These are phyloP conservation scores for Sesamia inferens DNA, from an alignment of 2,888 invertebrate genomes.

Conservation along the genomic window DNA sequence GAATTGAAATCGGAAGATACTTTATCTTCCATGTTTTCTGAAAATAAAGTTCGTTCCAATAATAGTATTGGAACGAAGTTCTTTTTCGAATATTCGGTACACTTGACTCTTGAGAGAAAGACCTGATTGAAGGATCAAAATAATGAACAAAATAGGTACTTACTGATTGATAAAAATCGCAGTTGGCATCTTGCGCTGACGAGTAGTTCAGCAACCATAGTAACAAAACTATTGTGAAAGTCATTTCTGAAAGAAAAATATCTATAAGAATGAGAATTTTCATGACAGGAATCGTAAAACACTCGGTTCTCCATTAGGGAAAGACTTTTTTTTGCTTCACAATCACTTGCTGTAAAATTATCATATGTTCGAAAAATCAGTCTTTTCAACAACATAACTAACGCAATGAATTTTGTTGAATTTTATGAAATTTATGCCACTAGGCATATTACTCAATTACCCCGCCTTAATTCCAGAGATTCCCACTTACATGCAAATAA, in stretches of 20 bases:
- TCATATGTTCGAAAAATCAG: no score
- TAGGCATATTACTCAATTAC: no score
- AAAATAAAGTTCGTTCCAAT: no score
- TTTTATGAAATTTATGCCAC: no score
- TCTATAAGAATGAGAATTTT: neutral
- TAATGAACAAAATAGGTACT: conserved; percentile 50
- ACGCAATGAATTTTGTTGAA: no score
- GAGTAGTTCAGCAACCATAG: conserved; percentile 47
- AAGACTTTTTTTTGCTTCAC: neutral
- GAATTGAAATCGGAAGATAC: no score
- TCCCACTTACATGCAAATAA: neutral
- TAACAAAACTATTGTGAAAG: conserved; percentile 23
- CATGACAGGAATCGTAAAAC: neutral
- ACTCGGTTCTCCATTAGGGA: neutral
- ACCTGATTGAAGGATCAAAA: neutral
- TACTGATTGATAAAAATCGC: conserved; percentile 84
- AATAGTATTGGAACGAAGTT: no score
- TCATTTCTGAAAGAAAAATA: conserved; percentile 50
- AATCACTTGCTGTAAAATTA: no score
- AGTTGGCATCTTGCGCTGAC: conserved; percentile 76
- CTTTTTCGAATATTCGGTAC: neutral
- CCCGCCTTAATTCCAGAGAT: neutral
- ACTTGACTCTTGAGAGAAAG: neutral
- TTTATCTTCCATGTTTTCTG: no score
- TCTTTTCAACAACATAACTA: no score